These are phyloP conservation scores for Paradisaea rubra DNA, from an alignment of 2,113 vertebrate species.

Conservation along the genomic window DNA sequence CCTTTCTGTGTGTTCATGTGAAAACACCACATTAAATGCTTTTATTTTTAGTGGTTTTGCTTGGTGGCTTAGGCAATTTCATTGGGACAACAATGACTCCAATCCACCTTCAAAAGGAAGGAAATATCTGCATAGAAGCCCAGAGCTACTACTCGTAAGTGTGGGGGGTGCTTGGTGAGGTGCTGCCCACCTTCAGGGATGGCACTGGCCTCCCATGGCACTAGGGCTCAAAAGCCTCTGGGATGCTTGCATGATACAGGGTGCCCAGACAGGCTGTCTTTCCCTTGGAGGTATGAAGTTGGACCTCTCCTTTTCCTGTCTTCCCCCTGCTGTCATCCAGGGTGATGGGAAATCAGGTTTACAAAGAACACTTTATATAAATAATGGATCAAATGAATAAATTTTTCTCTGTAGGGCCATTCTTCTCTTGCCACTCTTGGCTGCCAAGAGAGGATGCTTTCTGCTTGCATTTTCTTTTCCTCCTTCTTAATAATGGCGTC, in stretches of 20 bases:
- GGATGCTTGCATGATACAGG: not conserved
- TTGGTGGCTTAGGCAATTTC: not conserved
- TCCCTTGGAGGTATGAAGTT: not conserved
- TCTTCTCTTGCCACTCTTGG: slow-evolving; percentile 36
- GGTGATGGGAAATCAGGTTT: slow-evolving; percentile 47
- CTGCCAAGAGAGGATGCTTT: slow-evolving; percentile 18
- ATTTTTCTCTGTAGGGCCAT: slow-evolving; percentile 46
- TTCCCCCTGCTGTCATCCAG: slow-evolving; percentile 43
- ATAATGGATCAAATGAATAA: slow-evolving; percentile 66
- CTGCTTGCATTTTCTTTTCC: slow-evolving; percentile 41
- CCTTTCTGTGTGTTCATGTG: slow-evolving; percentile 28
- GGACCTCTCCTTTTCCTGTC: slow-evolving; percentile 28
- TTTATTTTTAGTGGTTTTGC: slow-evolving; percentile 52
- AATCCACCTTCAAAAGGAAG: not conserved
- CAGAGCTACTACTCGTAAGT: not conserved
- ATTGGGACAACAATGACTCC: not conserved
- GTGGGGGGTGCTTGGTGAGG: not conserved
- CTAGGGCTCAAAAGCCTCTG: not conserved
- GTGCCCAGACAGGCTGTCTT: not conserved
- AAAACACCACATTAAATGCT: slow-evolving; percentile 57
- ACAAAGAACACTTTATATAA: slow-evolving; percentile 65
- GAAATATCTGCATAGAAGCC: not conserved
- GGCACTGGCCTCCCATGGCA: not conserved
- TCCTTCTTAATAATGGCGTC: slow-evolving; percentile 38
- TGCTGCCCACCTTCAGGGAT: not conserved